phyloP scores from a whole-genome alignment of 2,888 invertebrate genomes.

The Lordiphosa andalusiaca region DNA sequence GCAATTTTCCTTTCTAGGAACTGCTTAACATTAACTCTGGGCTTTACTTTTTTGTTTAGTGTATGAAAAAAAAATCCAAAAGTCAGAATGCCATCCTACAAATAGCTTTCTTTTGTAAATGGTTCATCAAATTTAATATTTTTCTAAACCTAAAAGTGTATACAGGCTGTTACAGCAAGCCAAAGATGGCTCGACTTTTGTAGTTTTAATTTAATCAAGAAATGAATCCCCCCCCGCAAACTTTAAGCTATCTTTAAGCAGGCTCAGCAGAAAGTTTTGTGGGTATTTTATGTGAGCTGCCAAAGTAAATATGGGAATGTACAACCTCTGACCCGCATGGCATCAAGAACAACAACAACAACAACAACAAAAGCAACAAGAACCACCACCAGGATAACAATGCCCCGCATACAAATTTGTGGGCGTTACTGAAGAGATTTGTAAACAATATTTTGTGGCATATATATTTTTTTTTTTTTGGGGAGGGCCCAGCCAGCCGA shows the following conservation, averaged over 20 bases:
- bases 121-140: too few species aligned
- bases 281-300: conserved; percentile 27
- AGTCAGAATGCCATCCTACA: too few species aligned
- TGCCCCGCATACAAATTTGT: conserved; percentile 67
- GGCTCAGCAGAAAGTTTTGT: conserved; percentile 49
- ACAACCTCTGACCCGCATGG: conserved; percentile 61
- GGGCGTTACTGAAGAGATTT: conserved; percentile 70
- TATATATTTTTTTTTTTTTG: too few species aligned
- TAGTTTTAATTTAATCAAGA: conserved; percentile 64
- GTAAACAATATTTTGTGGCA: conserved; percentile 73
- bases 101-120: too few species aligned
- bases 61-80: too few species aligned
- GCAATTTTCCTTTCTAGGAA: too few species aligned
- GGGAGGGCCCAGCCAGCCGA: conserved; percentile 34
- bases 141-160: too few species aligned
- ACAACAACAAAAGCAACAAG: conserved; percentile 7
- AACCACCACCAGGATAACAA: conserved; percentile 52
- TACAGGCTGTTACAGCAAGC: background rate
- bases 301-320: conserved; percentile 72
- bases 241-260: conserved; percentile 63
- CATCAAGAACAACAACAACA: conserved; percentile 11
- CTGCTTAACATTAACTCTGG: too few species aligned
- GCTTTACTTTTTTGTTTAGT: too few species aligned
- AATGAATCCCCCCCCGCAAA: conserved; percentile 33
- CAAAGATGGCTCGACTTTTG: conserved; percentile 2